Evolutionary conservation across 2,888 invertebrate species (phyloP), one percentile per base, ranked within the genome.

Genomic region (Oxytorus armatus): DNA sequence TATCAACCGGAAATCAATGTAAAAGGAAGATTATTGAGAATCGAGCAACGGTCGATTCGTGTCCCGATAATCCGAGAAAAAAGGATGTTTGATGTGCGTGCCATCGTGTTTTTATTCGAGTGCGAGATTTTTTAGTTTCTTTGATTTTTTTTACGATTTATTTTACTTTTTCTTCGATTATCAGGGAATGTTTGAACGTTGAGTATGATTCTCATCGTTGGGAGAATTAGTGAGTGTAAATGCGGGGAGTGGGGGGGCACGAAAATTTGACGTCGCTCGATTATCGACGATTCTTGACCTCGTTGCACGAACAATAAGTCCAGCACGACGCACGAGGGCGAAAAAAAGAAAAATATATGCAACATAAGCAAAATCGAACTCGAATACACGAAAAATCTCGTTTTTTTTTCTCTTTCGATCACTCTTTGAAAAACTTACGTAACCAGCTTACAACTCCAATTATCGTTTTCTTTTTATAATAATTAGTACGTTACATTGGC

Each of bases 171-270:
- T 55, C 63, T 68, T 68, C 70, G 47, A 68, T 73, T 33, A 61
- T 61, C 33, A 57, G 68, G 78, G 78, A 78, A 78, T 78, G 78
- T 73, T 61, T 73, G 16, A 51, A 72, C 72, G 47, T 44, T 36
- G 72, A 51, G 23, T 36, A 59, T 39, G 18, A 16, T 59, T 39
- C 11, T 55, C n/a, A 7, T 23, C 39, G 8, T 57, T 18, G 36
- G 33, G 36, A 59, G 21, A 23, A n/a, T 33, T 18, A 18, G 21
- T 14, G 39, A 10, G 21, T 39, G 11, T 4, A 11, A 29, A n/a
- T n/a, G n/a, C n/a, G 25, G 53, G 53, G 42, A 25, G 39, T 23
- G 29, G 42, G 33, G 33, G 10, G 49, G 5, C 44, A 44, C n/a
- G 42, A 23, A 18, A 47, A 66, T 18, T 16, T 77, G 59, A 61